Conservation (phyloP, 2,888 invertebrate species). For the Ectobius pallidus region DNA sequence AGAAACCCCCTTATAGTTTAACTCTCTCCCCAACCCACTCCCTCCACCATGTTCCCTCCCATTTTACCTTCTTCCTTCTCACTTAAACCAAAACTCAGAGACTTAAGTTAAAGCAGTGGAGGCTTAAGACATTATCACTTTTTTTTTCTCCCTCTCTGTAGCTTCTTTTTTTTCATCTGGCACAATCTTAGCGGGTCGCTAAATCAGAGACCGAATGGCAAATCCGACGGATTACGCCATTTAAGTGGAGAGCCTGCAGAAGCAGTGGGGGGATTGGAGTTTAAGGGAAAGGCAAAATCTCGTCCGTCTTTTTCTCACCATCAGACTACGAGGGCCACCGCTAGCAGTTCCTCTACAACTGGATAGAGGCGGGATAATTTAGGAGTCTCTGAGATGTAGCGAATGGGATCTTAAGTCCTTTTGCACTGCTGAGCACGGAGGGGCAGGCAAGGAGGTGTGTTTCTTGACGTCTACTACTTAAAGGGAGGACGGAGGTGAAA, state of each 20-base stretch:
- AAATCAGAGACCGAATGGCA: conserved; percentile 41
- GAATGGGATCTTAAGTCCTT: conserved; percentile 36
- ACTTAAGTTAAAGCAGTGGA: conserved; percentile 35
- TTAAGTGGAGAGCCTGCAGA: conserved; percentile 36
- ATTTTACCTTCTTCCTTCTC: conserved; percentile 21
- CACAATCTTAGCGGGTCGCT: conserved; percentile 30
- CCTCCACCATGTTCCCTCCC: conserved; percentile 28
- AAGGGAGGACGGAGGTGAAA: conserved; percentile 25
- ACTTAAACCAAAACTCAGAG: conserved; percentile 38
- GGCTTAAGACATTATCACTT: conserved; percentile 44
- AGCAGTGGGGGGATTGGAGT: conserved; percentile 22
- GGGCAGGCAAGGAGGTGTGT: background rate
- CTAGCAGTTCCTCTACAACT: background rate
- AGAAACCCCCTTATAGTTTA: conserved; percentile 28
- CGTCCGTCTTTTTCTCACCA: conserved; percentile 40
- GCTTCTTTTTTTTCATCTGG: conserved; percentile 32
- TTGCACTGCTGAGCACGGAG: conserved; percentile 14
- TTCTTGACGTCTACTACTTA: conserved; percentile 34
- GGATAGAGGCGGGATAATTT: conserved; percentile 33
- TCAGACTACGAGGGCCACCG: conserved; percentile 6
- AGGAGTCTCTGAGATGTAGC: conserved; percentile 37
- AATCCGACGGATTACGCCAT: conserved; percentile 42
- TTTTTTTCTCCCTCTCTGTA: background rate
- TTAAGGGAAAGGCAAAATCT: conserved; percentile 33
- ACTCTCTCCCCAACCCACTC: background rate